Conservation (phyloP, 2,797 vertebrate species). For the Acipenser transmontanus region DNA sequence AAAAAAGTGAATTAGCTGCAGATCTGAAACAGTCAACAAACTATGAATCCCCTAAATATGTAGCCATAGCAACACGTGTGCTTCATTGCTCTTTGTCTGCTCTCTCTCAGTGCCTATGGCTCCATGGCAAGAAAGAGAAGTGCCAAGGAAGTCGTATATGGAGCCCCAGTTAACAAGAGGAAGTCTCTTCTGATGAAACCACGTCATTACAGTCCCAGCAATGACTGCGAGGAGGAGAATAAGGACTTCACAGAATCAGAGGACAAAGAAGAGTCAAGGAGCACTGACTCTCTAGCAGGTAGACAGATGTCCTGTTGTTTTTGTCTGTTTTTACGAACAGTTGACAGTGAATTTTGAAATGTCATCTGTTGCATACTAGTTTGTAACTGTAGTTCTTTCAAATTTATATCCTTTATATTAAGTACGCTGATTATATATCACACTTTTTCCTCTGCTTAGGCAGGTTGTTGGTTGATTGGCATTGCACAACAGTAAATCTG, state of each 20-base stretch:
- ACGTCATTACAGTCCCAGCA: constrained; percentile 83
- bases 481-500: no score
- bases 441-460: no score
- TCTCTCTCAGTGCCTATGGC: constrained; percentile 51
- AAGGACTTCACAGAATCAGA: constrained; percentile 66
- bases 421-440: no score
- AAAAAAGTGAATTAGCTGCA: neutral
- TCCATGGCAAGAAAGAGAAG: constrained; percentile 80
- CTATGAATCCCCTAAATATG: neutral
- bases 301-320: constrained; percentile 82
- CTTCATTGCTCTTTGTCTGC: constrained; percentile 7
- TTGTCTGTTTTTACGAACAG: constrained; percentile 84
- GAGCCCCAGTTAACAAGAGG: constrained; percentile 88
- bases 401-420: no score
- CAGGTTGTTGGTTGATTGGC: no score
- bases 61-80: neutral
- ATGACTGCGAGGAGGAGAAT: constrained; percentile 62
- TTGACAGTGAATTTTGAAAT: constrained; percentile 84
- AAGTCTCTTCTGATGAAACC: constrained; percentile 98
- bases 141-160: constrained; percentile 70
- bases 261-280: constrained; percentile 66
- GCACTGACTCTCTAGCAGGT: constrained; percentile 77
- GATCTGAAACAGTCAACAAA: constrained; percentile 4
- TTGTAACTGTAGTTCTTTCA: no score
- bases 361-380: constrained; percentile 67